Percentiles rank a stretch among this genome's conserved stretches.
Conservation (phyloP, 2,888 invertebrate genomes). For the Lathronympha strigana region DNA sequence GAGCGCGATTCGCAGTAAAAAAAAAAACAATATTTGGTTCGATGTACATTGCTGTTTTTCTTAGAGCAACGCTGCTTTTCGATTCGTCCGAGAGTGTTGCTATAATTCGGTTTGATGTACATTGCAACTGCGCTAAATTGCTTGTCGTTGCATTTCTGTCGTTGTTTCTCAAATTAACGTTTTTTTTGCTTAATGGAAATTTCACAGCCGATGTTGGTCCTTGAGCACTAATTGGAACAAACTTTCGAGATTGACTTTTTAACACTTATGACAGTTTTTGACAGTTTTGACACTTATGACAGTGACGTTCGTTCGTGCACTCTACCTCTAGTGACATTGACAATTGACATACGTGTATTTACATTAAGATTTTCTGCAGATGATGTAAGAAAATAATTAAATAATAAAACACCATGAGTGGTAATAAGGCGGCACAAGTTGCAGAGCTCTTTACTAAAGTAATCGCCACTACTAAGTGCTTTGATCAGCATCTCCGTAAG, state of each 20-base stretch:
- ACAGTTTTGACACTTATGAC: background rate
- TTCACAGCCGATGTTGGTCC: no score
- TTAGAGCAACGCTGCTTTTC: no score
- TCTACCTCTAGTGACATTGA: background rate
- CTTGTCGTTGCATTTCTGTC: no score
- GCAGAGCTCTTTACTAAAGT: constrained; percentile 74
- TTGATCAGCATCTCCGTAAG: constrained; percentile 74
- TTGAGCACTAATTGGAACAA: background rate
- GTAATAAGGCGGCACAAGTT: constrained; percentile 65
- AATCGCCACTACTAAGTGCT: constrained; percentile 71
- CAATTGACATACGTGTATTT: background rate
- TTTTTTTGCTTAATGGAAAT: no score
- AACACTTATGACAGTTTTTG: no score
- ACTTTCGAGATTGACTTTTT: background rate
- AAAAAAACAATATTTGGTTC: no score
- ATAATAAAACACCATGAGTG: constrained; percentile 23
- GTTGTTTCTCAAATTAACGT: no score
- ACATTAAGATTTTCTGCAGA: background rate
- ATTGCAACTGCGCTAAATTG: no score
- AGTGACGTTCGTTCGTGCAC: background rate
- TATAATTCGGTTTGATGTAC: no score
- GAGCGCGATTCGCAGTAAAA: no score
- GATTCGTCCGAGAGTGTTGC: no score
- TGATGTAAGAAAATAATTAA: constrained; percentile 6
- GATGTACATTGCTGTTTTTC: no score